Evolutionary conservation across 1,140 invertebrate species (phyloP), one percentile per base, ranked within the genome.

Genomic region (Hydropsyche tenuis): DNA sequence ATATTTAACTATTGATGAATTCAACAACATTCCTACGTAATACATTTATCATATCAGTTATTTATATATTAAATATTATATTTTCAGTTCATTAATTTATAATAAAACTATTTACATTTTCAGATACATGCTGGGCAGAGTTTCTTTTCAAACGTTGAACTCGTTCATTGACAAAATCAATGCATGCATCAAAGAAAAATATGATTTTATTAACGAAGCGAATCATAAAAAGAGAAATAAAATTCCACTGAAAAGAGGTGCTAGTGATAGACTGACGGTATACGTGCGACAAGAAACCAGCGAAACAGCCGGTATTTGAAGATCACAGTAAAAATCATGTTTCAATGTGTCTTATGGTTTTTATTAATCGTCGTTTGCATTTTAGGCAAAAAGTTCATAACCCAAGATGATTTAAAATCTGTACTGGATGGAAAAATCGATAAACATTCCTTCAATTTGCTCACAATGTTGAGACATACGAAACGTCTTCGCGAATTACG

Each of bases 141-240:
- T 75, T 2, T 60, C 73, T 20, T 75, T 72, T 30, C 72, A 75
- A 23, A 68, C 22, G 12, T 63, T 77, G 43, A 77, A 77, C 30
- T 56, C 66, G 12, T 77, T 77, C 71, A 71, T 77, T 6, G 76
- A 77, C 27, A 77, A 66, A 68, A 60, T 77, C 0, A 77, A 77
- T 22, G 42, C 37, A 53, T 77, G 76, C 20, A 11, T 73, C 4
- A 46, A 72, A 25, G 76, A 77, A n/a, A 77, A 77, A 65, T 77
- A 77, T 53, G 56, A 46, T 48, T 43, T 69, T 75, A 20, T 63
- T 75, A 12, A 3, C 1, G 12, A 20, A 7, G 25, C 56, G 3
- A 60, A 60, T 9, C 4, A 2, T 4, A 20, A 60, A 12, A 60
- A 60, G 25, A 18, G 12, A 25, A 60, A 60, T 5, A 60, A 60